Evolutionary conservation across 2,113 vertebrate species (phyloP), one percentile per base, ranked within the genome.

Genomic region (Anser brachyrhynchus): DNA sequence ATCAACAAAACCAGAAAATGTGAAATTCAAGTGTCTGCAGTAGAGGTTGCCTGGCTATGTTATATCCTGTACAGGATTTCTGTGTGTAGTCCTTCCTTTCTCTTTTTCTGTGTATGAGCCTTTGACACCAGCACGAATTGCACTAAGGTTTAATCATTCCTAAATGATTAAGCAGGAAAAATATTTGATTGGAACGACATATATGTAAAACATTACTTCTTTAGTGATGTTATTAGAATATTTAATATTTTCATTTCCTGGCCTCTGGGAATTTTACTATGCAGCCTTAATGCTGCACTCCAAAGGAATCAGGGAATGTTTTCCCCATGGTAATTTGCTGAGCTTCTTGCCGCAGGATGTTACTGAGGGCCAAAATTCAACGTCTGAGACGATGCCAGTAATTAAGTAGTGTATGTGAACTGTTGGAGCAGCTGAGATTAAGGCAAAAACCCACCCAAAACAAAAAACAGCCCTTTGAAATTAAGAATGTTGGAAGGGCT

Each of bases 191-290:
- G 94, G 90, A 93, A 95, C 73, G 91, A 59, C 80, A 91, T 87
- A 41, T 54, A 95, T 91, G 93, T 93, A 93, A 91, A 96, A 80
- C 91, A 91, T 23, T 19, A 26, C 67, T 96, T 80, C 75, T 97
- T 93, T 76, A 87, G 81, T 66, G 67, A 91, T 87, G 90, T 66
- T 95, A 57, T 82, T 94, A 69, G 91, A 96, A 90, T 95, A 91
- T 84, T 87, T 87, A 92, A 94, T 96, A 87, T 95, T 96, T 96
- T 96, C 77, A 52, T 96, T 96, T 96, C 84, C 76, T 79, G 58
- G 64, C 92, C 92, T 66, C 66, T 84, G 90, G 93, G 92, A 96
- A 82, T 96, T 89, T 19, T 86, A 58, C 92, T 95, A 90, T 93
- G 95, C 83, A 92, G 90, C 80, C 83, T 64, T 69, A 94, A 37